A percentile compares a stretch with the other conserved stretches of the same genome.
These are phyloP conservation scores for Aptenodytes forsteri DNA, from an alignment of 2,113 vertebrate genomes.

Conservation along the genomic window DNA sequence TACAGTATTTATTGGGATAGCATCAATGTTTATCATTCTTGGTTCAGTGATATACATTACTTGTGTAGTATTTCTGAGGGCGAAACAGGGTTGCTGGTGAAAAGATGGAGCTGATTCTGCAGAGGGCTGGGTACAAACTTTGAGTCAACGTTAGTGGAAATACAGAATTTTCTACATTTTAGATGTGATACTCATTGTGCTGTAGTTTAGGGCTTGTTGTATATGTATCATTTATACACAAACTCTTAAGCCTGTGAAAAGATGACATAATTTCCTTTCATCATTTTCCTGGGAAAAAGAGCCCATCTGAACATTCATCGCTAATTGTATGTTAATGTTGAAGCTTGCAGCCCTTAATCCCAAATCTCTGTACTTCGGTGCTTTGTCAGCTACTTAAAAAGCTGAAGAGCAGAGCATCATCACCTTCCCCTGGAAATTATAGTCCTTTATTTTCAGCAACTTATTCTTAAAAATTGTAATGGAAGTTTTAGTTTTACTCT, in stretches of 20 bases:
- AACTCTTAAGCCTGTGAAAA: not conserved
- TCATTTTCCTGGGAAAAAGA: not conserved
- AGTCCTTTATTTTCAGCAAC: not conserved
- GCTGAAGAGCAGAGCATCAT: not conserved
- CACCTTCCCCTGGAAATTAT: not conserved
- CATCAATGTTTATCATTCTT: constrained; percentile 18
- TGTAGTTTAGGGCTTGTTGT: not conserved
- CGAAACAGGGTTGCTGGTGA: not conserved
- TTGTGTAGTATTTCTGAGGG: not conserved
- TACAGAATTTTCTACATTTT: not conserved
- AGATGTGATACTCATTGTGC: not conserved
- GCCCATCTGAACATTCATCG: not conserved
- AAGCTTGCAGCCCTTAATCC: not conserved
- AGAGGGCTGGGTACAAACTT: not conserved
- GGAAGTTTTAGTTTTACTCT: not conserved
- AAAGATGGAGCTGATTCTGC: not conserved
- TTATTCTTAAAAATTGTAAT: not conserved
- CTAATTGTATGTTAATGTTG: not conserved
- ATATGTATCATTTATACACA: not conserved
- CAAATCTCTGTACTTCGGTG: not conserved
- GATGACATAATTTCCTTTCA: too few species aligned
- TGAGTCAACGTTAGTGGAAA: not conserved
- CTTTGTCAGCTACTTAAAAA: not conserved
- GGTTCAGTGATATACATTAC: not conserved
- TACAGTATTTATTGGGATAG: constrained; percentile 18